phyloP scores from a whole-genome alignment of 2,797 vertebrate genomes.

The Manis pentadactyla region DNA sequence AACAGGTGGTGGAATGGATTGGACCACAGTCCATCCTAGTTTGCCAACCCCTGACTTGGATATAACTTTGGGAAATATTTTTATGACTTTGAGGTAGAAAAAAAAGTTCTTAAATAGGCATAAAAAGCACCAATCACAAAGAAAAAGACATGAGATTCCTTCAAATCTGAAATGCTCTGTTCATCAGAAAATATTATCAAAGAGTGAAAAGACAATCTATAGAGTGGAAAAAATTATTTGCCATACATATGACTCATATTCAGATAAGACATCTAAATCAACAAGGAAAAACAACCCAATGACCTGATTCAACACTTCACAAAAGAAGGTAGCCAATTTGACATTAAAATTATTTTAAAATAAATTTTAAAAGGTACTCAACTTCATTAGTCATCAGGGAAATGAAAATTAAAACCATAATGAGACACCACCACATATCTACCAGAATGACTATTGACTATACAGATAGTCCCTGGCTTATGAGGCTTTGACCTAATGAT shows the following conservation, averaged over 20 bases:
- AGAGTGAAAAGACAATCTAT: background rate
- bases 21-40: background rate
- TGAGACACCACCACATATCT: background rate
- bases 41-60: background rate
- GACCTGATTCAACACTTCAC: background rate
- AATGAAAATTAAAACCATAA: conserved; percentile 30
- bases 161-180: background rate
- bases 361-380: background rate
- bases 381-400: background rate
- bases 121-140: background rate
- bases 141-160: background rate
- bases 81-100: background rate
- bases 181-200: background rate
- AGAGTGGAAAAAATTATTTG: background rate
- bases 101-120: background rate
- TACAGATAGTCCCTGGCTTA: background rate
- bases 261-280: background rate
- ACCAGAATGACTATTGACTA: background rate
- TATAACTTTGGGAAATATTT: background rate
- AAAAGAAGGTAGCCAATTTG: background rate
- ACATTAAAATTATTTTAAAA: background rate
- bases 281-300: background rate
- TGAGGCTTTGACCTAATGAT: background rate
- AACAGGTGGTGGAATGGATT: background rate
- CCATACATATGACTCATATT: background rate